A percentile compares a stretch with the other conserved stretches of the same genome.
These are phyloP conservation scores for Tapera naevia DNA, from an alignment of 2,797 vertebrate species.

Conservation along the genomic window DNA sequence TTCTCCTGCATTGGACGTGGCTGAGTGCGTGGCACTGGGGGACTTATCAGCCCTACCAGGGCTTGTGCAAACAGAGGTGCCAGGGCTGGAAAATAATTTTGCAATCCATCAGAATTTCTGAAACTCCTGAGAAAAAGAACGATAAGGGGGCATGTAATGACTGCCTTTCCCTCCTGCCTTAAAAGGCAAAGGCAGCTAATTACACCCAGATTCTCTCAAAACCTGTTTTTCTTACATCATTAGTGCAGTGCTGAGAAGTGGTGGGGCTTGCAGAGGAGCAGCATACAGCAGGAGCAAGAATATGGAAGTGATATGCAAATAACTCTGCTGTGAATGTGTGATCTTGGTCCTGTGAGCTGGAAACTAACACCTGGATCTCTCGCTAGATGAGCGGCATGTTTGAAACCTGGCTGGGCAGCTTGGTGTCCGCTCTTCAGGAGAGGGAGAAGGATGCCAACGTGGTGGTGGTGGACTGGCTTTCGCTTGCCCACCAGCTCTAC, in stretches of 20 bases:
- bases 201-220: constrained; percentile 13
- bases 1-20: background rate
- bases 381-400: constrained; percentile 90
- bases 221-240: constrained; percentile 33
- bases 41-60: background rate
- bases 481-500: constrained; percentile 90
- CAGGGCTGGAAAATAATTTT: background rate
- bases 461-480: constrained; percentile 91
- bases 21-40: fast-evolving
- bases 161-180: background rate
- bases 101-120: background rate
- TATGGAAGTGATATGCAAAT: background rate
- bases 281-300: background rate
- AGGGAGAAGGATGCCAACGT: constrained; percentile 87
- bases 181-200: background rate
- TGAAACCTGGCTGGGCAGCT: constrained; percentile 86
- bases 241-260: background rate
- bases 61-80: background rate
- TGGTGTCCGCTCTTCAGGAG: constrained; percentile 84
- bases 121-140: background rate
- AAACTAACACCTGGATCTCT: background rate
- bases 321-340: background rate
- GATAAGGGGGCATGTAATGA: background rate
- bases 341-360: background rate
- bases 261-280: background rate